Evolutionary conservation across 2,113 vertebrate species (phyloP), one percentile per base, ranked within the genome.

Genomic region (Dascyllus trimaculatus): DNA sequence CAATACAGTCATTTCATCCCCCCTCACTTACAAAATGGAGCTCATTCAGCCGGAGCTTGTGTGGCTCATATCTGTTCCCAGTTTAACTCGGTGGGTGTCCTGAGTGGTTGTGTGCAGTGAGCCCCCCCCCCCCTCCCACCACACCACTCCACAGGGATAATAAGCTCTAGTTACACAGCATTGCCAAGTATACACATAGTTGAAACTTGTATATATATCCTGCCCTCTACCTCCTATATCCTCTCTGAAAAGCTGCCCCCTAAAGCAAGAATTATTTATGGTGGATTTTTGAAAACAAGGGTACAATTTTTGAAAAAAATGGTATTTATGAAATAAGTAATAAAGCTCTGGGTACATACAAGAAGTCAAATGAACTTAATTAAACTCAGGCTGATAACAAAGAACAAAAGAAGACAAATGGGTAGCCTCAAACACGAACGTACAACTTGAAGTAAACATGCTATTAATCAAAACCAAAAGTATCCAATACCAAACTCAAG

Each of bases 11-110:
- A 75, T 67, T 75, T 80, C 65, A 61, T 64, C 45, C 63, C 15
- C 24, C 22, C 29, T 48, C n/a, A 8, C 60, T 25, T 0, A 22
- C 38, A 25, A 21, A 19, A 2, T 10, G 10, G 1, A 65, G 22
- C n/a, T 32, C 11, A 1, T 57, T 48, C n/a, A 64, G 35, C 65
- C 14, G 45, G 49, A 26, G 54, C 56, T 11, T 10, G 52, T 24
- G 24, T 2, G 3, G 46, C 63, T 77, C 14, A 1, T 40, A 0
- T 51, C 1, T 78, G 51, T 21, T 80, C 53, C 57, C 45, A 53
- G 29, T 67, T 43, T 60, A 53, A 73, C 84, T 59, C 6, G 4
- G 71, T 80, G 82, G 85, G 89, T 84, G 89, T 87, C 67, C 86
- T 60, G 15, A 5, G 62, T 58, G 70, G 71, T 24, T 63, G 61